Conservation (phyloP, 2,113 vertebrate species). For the Platichthys flesus region DNA sequence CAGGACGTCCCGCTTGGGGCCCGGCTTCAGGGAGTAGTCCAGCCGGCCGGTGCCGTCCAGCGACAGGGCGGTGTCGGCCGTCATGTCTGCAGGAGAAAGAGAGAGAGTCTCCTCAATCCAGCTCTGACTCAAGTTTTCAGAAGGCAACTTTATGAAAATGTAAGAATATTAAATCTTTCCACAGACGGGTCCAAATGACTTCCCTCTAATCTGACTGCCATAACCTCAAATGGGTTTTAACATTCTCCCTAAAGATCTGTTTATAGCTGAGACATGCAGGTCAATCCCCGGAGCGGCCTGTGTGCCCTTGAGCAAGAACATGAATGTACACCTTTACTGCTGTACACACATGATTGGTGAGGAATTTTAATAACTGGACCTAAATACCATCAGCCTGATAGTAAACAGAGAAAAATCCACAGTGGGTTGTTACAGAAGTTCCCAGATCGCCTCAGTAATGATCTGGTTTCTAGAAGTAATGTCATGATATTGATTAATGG, state of each 20-base stretch:
- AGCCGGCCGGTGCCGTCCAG: conserved; percentile 92
- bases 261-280: conserved; percentile 15
- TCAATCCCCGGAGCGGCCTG: not conserved
- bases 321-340: not conserved
- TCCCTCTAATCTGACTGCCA: conserved; percentile 40
- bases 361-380: no score
- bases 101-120: not conserved
- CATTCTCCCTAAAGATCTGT: conserved; percentile 19
- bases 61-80: conserved; percentile 91
- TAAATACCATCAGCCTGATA: no score
- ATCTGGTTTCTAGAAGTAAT: no score
- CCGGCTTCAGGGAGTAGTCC: conserved; percentile 90
- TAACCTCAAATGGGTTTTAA: conserved; percentile 30
- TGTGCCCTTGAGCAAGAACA: not conserved
- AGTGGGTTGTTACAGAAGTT: no score
- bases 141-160: not conserved
- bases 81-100: conserved; percentile 81
- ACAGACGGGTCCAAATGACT: conserved; percentile 31
- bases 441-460: no score
- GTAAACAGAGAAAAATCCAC: no score
- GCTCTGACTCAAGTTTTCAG: conserved; percentile 14
- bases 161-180: conserved; percentile 28
- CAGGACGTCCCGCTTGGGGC: conserved; percentile 88
- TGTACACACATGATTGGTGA: no score
- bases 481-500: no score